Conservation (phyloP, 2,888 invertebrate species). For the Ceratothoa steindachneri region DNA sequence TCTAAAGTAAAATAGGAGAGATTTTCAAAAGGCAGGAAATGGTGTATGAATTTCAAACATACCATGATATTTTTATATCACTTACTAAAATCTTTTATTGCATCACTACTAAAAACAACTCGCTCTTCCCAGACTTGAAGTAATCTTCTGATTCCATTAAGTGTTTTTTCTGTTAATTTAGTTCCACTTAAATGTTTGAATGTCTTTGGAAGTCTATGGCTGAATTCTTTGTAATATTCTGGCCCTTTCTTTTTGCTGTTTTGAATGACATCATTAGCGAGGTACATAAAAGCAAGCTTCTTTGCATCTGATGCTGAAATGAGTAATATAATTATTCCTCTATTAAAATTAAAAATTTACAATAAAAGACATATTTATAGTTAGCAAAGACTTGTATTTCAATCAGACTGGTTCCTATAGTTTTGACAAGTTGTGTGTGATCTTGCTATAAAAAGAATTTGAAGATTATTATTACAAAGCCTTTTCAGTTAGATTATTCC, state of each 20-base stretch:
- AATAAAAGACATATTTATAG: background rate
- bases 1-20: too few species aligned
- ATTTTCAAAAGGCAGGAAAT: too few species aligned
- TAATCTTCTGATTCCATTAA: constrained; percentile 72
- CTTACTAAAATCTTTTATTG: constrained; percentile 69
- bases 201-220: constrained; percentile 54
- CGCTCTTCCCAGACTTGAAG: constrained; percentile 89
- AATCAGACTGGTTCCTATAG: too few species aligned
- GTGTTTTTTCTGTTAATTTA: constrained; percentile 75
- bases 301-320: constrained; percentile 64
- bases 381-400: background rate
- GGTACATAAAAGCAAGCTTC: constrained; percentile 90
- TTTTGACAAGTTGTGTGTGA: background rate
- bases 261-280: constrained; percentile 98
- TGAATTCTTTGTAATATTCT: constrained; percentile 61
- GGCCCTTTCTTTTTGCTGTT: constrained; percentile 97
- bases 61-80: too few species aligned
- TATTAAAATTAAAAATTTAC: background rate
- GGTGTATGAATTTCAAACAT: too few species aligned
- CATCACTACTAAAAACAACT: constrained; percentile 65
- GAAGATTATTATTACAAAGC: too few species aligned
- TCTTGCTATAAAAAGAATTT: too few species aligned
- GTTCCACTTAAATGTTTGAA: constrained; percentile 73
- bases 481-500: too few species aligned
- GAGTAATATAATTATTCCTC: background rate